These are phyloP conservation scores for Amphiura filiformis DNA, from an alignment of 35 echinoderm and acorn worm genomes.

Conservation along the genomic window DNA sequence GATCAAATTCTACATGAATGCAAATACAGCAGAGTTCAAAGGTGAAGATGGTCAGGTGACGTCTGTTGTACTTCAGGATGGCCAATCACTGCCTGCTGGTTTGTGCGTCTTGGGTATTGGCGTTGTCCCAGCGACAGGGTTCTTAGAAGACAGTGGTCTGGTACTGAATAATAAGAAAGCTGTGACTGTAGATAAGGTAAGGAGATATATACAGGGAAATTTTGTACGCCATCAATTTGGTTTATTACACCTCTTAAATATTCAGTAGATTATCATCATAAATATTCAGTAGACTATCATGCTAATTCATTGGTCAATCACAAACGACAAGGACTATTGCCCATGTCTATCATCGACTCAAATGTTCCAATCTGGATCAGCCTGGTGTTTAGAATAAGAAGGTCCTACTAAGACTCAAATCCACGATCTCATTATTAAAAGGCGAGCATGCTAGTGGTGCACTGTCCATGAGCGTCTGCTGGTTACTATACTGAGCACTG, in stretches of 20 bases:
- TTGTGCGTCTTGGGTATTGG: slow-evolving; percentile 80
- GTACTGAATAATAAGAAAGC: slow-evolving; percentile 45
- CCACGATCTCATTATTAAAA: too few relatives aligned
- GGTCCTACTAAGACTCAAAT: too few relatives aligned
- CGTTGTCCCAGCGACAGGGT: slow-evolving; percentile 76
- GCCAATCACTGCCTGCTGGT: slow-evolving; percentile 62
- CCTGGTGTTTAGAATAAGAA: too few relatives aligned
- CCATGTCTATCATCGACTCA: too few relatives aligned
- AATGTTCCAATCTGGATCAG: too few relatives aligned
- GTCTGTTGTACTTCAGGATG: slow-evolving; percentile 54
- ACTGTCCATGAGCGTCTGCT: too few relatives aligned
- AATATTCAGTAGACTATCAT: too few relatives aligned
- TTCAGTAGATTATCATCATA: too few relatives aligned
- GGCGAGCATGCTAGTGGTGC: too few relatives aligned
- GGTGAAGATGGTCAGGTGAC: slow-evolving; percentile 66
- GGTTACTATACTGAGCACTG: too few relatives aligned
- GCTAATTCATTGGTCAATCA: too few relatives aligned
- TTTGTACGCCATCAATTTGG: not conserved
- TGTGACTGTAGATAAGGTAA: slow-evolving; percentile 86
- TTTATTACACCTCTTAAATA: not conserved
- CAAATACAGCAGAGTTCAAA: slow-evolving; percentile 55
- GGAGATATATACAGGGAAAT: not conserved
- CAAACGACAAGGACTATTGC: too few relatives aligned
- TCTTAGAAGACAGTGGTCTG: slow-evolving; percentile 71
- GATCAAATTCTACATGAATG: slow-evolving; percentile 75